Evolutionary conservation across 2,113 vertebrate genomes (phyloP).

Genomic region (Amazona guildingii): DNA sequence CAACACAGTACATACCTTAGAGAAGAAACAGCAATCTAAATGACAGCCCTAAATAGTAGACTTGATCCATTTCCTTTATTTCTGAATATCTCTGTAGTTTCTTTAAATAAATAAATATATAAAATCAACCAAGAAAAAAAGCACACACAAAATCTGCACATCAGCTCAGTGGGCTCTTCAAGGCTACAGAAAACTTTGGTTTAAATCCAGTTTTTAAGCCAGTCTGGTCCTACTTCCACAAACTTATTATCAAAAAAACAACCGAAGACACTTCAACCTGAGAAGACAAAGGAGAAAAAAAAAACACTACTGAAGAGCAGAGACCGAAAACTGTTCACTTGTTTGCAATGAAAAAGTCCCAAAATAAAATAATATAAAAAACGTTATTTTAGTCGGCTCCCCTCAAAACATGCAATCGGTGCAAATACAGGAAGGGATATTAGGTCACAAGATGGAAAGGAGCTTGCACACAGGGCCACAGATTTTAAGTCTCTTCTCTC

Average conservation of each 20-base stretch:
- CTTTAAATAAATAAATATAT: neutral
- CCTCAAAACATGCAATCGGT: neutral
- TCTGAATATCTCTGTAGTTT: neutral
- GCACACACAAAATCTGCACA: neutral
- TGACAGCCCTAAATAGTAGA: neutral
- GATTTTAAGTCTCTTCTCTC: neutral
- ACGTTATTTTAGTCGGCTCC: fast-evolving
- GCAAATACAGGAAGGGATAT: neutral
- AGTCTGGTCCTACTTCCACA: neutral
- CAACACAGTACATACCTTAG: too few relatives aligned
- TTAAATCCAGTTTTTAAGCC: neutral
- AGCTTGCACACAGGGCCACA: neutral
- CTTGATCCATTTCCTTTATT: neutral
- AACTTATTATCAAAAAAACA: neutral
- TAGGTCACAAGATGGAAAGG: neutral
- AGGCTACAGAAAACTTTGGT: neutral
- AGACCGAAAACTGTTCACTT: neutral
- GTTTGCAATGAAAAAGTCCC: neutral
- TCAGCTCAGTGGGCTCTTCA: neutral
- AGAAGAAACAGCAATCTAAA: neutral
- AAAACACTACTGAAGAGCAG: neutral
- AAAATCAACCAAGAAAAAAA: neutral
- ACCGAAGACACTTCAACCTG: neutral
- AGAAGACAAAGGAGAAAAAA: neutral
- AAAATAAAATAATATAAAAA: neutral